Conservation (phyloP, 2,888 invertebrate genomes). For the Phortica magna region DNA sequence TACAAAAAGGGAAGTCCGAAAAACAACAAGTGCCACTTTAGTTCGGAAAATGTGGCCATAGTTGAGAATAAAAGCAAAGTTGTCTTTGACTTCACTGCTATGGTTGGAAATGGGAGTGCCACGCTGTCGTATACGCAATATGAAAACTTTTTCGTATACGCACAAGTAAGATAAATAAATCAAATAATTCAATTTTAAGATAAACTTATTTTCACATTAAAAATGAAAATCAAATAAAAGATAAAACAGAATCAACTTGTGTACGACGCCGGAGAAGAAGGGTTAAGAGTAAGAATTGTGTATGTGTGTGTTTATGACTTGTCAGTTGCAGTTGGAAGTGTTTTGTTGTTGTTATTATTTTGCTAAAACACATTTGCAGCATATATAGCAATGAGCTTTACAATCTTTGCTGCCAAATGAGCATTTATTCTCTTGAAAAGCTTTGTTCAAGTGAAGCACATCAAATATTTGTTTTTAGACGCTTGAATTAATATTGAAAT, state of each 20-base stretch:
- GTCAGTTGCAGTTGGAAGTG: constrained; percentile 62
- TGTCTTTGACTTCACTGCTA: background rate
- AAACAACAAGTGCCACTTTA: background rate
- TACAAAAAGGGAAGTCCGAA: background rate
- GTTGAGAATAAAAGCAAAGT: background rate
- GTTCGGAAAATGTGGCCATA: background rate
- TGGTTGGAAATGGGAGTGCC: constrained; percentile 30
- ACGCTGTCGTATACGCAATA: constrained; percentile 44
- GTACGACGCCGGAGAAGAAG: constrained; percentile 51
- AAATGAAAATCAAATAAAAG: constrained; percentile 73
- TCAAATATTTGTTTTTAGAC: too few relatives aligned
- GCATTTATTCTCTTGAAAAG: too few relatives aligned
- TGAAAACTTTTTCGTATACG: constrained; percentile 57
- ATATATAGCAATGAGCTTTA: too few relatives aligned
- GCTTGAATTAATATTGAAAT: too few relatives aligned
- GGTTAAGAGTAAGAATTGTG: background rate
- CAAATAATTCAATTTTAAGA: constrained; percentile 74
- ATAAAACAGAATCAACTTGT: constrained; percentile 59
- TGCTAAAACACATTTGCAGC: background rate
- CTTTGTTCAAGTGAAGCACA: too few relatives aligned
- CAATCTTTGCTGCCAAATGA: background rate
- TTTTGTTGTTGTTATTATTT: constrained; percentile 47
- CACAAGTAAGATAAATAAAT: constrained; percentile 61
- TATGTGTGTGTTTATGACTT: constrained; percentile 37
- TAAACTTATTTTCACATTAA: constrained; percentile 74